Conservation (phyloP, 2,888 invertebrate genomes). For the Parthenolecanium corni region DNA sequence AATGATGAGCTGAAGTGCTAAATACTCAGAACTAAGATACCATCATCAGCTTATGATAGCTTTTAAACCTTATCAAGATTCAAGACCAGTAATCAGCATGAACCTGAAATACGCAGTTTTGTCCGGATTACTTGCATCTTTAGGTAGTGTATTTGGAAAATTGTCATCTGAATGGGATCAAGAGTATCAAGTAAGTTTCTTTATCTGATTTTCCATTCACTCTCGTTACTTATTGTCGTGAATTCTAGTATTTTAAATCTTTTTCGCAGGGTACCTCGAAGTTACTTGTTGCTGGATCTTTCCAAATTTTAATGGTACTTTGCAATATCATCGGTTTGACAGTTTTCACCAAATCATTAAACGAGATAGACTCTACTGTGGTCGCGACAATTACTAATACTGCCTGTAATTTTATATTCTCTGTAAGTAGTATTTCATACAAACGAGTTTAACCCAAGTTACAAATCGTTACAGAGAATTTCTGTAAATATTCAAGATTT, state of each 20-base stretch:
- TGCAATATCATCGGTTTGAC: conserved; percentile 25
- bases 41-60: no score
- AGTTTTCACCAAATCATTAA: conserved; percentile 29
- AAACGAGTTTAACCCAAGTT: no score
- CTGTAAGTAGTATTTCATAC: no score
- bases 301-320: conserved; percentile 8
- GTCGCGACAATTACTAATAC: conserved; percentile 23
- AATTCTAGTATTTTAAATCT: background rate
- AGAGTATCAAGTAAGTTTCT: background rate
- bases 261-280: conserved; percentile 5
- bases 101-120: background rate
- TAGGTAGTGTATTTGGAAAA: conserved; percentile 4
- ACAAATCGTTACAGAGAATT: background rate
- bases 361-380: conserved; percentile 15
- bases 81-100: no score
- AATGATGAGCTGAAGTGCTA: no score
- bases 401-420: conserved; percentile 26
- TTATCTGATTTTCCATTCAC: background rate
- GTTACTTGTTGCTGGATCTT: background rate
- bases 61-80: no score
- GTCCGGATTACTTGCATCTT: conserved; percentile 8
- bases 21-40: no score
- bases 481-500: background rate
- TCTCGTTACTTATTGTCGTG: background rate
- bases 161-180: conserved; percentile 2